phyloP scores from a whole-genome alignment of 2,888 invertebrate species.

The Tortrix viridana region DNA sequence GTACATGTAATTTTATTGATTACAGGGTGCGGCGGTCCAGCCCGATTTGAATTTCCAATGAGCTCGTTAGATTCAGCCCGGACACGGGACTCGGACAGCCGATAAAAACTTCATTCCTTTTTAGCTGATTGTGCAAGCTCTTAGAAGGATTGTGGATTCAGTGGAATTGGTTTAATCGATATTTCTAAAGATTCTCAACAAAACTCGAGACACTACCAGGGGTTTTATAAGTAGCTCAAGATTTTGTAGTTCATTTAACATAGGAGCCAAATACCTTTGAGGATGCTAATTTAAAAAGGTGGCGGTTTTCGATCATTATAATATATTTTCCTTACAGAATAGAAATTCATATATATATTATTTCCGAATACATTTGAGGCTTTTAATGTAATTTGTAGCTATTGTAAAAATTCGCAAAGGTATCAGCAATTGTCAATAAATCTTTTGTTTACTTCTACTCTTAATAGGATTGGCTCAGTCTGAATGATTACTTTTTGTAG shows the following conservation, averaged over 20 bases:
- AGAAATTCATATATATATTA: too few species aligned
- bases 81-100: slow-evolving; percentile 63
- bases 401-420: too few species aligned
- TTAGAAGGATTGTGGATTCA: slow-evolving; percentile 54
- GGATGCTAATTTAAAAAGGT: too few species aligned
- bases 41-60: slow-evolving; percentile 82
- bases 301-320: too few species aligned
- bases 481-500: too few species aligned
- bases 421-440: too few species aligned
- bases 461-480: too few species aligned
- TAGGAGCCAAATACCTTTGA: too few species aligned
- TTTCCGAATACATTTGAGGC: too few species aligned
- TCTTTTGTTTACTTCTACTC: too few species aligned
- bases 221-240: slow-evolving; percentile 14
- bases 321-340: too few species aligned
- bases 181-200: slow-evolving; percentile 41
- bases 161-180: slow-evolving; percentile 59
- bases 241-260: slow-evolving; percentile 2
- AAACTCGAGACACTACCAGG: slow-evolving; percentile 8
- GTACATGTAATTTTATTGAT: slow-evolving; percentile 84
- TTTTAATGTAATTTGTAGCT: too few species aligned
- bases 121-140: slow-evolving; percentile 60
- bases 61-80: slow-evolving; percentile 78
- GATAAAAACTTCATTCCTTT: slow-evolving; percentile 74
- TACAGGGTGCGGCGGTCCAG: slow-evolving; percentile 75